Conservation (phyloP, 2,113 vertebrate genomes). For the Butastur rufipennis region DNA sequence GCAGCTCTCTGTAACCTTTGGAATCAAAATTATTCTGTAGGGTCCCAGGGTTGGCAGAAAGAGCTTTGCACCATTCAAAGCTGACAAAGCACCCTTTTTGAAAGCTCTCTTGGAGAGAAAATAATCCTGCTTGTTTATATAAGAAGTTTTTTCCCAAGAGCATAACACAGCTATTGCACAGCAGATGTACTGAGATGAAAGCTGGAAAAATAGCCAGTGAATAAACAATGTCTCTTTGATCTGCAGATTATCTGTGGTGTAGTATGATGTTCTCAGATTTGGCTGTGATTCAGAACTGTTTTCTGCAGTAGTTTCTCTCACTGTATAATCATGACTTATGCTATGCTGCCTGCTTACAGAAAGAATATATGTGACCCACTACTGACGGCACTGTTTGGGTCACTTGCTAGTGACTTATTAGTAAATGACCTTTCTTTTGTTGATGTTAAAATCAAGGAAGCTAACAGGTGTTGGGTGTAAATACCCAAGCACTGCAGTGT, state of each 20-base stretch:
- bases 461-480: neutral
- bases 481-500: neutral
- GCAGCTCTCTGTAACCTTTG: conserved; percentile 32
- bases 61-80: neutral
- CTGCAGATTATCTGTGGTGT: conserved; percentile 35
- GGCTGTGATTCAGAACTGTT: conserved; percentile 16
- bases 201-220: conserved; percentile 56
- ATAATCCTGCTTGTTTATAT: conserved; percentile 56
- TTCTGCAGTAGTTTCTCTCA: conserved; percentile 4
- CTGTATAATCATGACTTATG: neutral
- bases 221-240: conserved; percentile 60
- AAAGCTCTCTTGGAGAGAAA: conserved; percentile 36
- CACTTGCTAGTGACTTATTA: neutral
- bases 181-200: conserved; percentile 63
- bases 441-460: neutral
- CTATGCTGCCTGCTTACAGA: neutral
- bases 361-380: neutral
- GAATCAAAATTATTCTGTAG: neutral
- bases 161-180: conserved; percentile 39
- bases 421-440: neutral
- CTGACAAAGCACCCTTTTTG: conserved; percentile 49
- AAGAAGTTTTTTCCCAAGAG: conserved; percentile 54
- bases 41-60: conserved; percentile 13
- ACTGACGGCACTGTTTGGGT: neutral
- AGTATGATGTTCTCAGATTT: conserved; percentile 9